Conservation (phyloP, 2,888 invertebrate species). For the Drosophila macrospina region DNA sequence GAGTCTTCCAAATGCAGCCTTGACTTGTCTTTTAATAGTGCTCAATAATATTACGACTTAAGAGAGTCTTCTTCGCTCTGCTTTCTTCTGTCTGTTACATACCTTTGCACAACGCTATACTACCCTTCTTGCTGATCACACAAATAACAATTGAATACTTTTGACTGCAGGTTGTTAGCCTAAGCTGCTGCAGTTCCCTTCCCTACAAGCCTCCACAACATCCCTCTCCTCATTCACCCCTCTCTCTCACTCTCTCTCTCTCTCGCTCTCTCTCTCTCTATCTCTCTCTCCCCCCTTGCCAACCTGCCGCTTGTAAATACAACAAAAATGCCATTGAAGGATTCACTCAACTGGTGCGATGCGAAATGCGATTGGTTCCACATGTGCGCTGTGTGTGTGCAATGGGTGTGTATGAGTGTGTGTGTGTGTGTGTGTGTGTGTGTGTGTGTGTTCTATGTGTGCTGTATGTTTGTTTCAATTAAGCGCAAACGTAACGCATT, state of each 20-base stretch:
- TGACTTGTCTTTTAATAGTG: no score
- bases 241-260: no score
- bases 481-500: conserved; percentile 49
- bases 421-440: conserved; percentile 22
- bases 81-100: background rate
- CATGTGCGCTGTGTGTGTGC: conserved; percentile 42
- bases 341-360: conserved; percentile 67
- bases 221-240: no score
- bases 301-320: background rate
- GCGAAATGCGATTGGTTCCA: conserved; percentile 76
- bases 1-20: no score
- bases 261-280: no score
- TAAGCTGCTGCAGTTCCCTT: no score
- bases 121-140: background rate
- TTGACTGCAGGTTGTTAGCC: conserved; percentile 22
- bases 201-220: no score
- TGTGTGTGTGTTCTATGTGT: conserved; percentile 11
- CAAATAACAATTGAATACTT: background rate
- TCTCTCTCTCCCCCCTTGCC: no score
- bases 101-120: background rate
- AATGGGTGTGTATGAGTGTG: conserved; percentile 18
- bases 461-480: conserved; percentile 67
- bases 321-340: conserved; percentile 31
- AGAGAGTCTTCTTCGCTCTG: no score
- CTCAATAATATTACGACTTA: no score